phyloP scores from a whole-genome alignment of 2,888 invertebrate genomes.

The Gandaritis pyraliata region DNA sequence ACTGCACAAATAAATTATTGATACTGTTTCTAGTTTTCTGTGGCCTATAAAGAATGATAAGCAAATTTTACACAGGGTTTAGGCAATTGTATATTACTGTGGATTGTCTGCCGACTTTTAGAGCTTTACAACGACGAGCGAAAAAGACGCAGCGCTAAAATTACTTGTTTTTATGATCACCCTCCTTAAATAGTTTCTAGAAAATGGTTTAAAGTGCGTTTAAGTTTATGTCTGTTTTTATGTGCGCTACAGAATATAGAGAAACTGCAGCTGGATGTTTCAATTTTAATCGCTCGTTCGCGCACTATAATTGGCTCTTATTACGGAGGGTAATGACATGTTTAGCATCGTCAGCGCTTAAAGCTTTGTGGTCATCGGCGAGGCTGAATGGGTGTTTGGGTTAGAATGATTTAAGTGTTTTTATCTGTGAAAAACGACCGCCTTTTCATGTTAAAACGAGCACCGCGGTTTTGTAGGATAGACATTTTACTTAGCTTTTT shows the following conservation, averaged over 20 bases:
- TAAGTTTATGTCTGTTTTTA: slow-evolving; percentile 3
- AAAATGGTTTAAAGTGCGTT: not conserved
- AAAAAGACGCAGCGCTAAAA: too few species aligned
- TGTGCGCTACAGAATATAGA: not conserved
- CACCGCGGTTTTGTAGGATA: too few species aligned
- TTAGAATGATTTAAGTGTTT: slow-evolving; percentile 6
- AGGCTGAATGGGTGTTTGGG: slow-evolving; percentile 12
- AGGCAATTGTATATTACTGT: too few species aligned
- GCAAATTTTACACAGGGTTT: too few species aligned
- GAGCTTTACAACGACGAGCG: too few species aligned
- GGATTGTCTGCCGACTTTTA: too few species aligned
- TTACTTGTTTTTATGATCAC: not conserved
- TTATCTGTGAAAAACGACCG: not conserved
- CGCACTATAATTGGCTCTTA: slow-evolving; percentile 19
- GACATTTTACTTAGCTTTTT: too few species aligned
- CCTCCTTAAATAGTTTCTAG: slow-evolving; percentile 1
- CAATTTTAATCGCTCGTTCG: slow-evolving; percentile 17
- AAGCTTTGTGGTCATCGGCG: slow-evolving; percentile 22
- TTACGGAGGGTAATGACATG: slow-evolving; percentile 28
- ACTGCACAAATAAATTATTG: too few species aligned
- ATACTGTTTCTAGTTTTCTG: too few species aligned
- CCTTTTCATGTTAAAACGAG: too few species aligned
- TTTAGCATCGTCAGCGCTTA: slow-evolving; percentile 22
- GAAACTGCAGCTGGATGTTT: slow-evolving; percentile 1
- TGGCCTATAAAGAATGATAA: too few species aligned